Evolutionary conservation across 2,888 invertebrate species (phyloP), one percentile per base, ranked within the genome.

Genomic region (Orthonevra nobilis): DNA sequence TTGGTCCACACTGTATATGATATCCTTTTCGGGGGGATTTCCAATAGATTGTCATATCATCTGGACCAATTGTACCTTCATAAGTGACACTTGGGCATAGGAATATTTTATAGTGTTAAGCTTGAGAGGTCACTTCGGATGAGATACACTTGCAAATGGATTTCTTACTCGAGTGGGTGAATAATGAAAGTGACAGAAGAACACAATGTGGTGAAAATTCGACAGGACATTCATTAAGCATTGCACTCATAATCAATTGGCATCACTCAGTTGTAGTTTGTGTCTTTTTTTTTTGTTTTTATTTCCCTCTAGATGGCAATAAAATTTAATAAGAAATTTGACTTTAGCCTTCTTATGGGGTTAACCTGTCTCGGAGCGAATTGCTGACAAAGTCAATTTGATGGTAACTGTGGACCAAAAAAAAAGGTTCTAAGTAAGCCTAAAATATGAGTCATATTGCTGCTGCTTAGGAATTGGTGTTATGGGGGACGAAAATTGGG

Each of bases 11-110:
- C 28, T 19, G 42, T 63, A 63, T 42, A 42, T 48, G 69, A 69
- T 69, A 69, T 12, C 26, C 38, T 50, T 56, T 6, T 9, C 5
- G 23, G 23, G 52, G 10, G 19, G 10, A 26, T 46, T 54, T 32
- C 36, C 56, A 54, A 42, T 32, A 26, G 52, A 23, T 46, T 52
- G 40, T 3, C 6, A 50, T 23, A 46, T 23, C n/a, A 46, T 20
- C 46, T 23, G 19, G 19, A 4, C 58, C 14, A 68, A 52, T 26
- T 38, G 20, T 40, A 68, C 46, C 26, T 32, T 26, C 54, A 61
- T 68, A 69, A 75, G 75, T 69, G 69, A 75, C 75, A 69, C 68
- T 74, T 63, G n/a, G 17, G 56, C 56, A 61, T 69, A 56, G 63
- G 56, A 48, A 69, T 69, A 75, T 69, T 69, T 69, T 75, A 69